Conservation (phyloP, 2,113 vertebrate species). For the Chlorodrepanis virens region DNA sequence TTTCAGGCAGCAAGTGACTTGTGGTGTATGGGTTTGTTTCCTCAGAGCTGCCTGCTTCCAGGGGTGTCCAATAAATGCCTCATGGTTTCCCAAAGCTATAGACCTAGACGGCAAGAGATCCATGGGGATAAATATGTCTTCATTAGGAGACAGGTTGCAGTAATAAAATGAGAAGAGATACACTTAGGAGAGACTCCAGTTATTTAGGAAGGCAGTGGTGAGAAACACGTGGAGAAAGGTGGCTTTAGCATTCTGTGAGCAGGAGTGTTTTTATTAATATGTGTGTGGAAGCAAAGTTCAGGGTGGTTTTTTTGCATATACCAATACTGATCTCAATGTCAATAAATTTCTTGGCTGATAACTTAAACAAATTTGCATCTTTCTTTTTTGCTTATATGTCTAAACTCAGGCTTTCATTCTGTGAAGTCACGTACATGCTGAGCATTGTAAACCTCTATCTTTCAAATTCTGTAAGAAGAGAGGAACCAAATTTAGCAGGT, state of each 20-base stretch:
- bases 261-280: background rate
- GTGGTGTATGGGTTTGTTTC: background rate
- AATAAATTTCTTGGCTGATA: background rate
- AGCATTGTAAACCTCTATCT: background rate
- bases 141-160: background rate
- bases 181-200: background rate
- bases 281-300: background rate
- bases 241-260: background rate
- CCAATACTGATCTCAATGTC: background rate
- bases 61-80: background rate
- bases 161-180: background rate
- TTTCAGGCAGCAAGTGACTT: background rate
- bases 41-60: background rate
- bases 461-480: background rate
- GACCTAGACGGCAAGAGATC: background rate
- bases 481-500: slow-evolving; percentile 27
- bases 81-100: background rate
- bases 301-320: background rate
- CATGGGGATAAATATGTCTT: background rate
- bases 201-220: background rate
- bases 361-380: background rate
- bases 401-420: background rate
- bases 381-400: background rate
- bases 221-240: background rate
- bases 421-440: background rate